A percentile compares a stretch with the other conserved stretches of the same genome.
These are phyloP conservation scores for Pungitius pungitius DNA, from an alignment of 2,113 vertebrate genomes.

Conservation along the genomic window DNA sequence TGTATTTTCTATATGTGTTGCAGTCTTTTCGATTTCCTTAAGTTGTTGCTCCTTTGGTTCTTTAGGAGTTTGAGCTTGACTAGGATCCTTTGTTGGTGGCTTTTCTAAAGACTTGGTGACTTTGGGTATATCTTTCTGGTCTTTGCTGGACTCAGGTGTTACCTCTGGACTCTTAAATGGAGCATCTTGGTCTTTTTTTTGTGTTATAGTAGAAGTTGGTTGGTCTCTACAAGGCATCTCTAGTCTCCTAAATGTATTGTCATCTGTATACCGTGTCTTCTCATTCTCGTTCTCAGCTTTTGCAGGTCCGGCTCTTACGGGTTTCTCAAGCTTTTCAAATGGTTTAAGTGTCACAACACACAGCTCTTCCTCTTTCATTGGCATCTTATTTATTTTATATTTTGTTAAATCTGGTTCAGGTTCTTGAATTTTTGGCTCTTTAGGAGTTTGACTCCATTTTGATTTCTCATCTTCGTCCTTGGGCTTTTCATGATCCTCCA, in stretches of 20 bases:
- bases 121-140: conserved; percentile 36
- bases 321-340: conserved; percentile 61
- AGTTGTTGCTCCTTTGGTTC: conserved; percentile 15
- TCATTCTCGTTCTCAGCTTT: conserved; percentile 38
- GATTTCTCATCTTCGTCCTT: conserved; percentile 50
- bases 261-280: conserved; percentile 33
- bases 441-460: conserved; percentile 58
- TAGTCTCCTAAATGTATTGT: conserved; percentile 8
- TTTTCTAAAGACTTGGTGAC: conserved; percentile 39
- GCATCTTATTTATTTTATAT: conserved; percentile 68
- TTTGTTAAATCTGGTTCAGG: conserved; percentile 50
- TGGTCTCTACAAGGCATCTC: conserved; percentile 45
- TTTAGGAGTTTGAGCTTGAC: conserved; percentile 20
- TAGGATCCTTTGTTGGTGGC: conserved; percentile 22
- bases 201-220: conserved; percentile 17
- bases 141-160: conserved; percentile 11
- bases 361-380: conserved; percentile 56
- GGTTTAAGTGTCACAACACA: conserved; percentile 69
- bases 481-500: conserved; percentile 27
- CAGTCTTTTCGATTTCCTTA: conserved; percentile 20
- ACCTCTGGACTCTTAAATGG: background rate
- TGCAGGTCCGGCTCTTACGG: conserved; percentile 20
- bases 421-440: conserved; percentile 37
- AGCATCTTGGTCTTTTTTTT: conserved; percentile 22
- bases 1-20: conserved; percentile 36